Evolutionary conservation across 2,113 vertebrate species (phyloP).

Genomic region (Cervus canadensis): DNA sequence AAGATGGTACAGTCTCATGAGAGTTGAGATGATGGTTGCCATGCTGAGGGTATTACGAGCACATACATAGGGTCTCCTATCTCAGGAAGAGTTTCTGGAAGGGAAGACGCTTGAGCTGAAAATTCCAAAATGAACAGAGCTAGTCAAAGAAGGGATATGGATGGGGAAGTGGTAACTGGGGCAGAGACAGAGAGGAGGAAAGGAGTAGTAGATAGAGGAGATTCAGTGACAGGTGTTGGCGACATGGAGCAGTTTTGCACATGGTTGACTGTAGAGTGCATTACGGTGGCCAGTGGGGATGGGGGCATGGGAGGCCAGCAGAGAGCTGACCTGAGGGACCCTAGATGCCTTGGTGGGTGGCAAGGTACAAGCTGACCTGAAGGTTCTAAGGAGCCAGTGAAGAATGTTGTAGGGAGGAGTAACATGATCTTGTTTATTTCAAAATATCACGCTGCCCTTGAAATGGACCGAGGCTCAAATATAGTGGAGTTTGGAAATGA

Average conservation of each 20-base stretch:
- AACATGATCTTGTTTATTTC: background rate
- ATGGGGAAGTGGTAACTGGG: no score
- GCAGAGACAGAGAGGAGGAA: background rate
- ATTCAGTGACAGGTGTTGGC: background rate
- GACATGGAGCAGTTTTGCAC: rapidly evolving
- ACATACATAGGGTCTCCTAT: rapidly evolving
- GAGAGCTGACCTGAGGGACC: background rate
- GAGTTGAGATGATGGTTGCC: no score
- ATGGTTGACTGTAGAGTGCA: rapidly evolving
- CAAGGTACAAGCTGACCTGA: background rate
- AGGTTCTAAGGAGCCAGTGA: background rate
- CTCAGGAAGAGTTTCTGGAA: background rate
- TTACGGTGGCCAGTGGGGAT: rapidly evolving
- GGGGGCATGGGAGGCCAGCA: background rate
- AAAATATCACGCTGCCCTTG: background rate
- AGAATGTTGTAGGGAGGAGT: background rate
- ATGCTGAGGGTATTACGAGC: no score
- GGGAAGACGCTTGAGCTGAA: background rate
- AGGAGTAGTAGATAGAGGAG: background rate
- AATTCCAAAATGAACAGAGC: background rate
- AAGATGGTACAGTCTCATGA: background rate
- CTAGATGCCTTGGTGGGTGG: background rate
- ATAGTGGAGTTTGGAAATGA: background rate
- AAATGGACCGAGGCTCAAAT: background rate
- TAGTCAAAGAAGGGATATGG: background rate